These are phyloP conservation scores for Anableps anableps DNA, from an alignment of 2,797 vertebrate species.

Conservation along the genomic window DNA sequence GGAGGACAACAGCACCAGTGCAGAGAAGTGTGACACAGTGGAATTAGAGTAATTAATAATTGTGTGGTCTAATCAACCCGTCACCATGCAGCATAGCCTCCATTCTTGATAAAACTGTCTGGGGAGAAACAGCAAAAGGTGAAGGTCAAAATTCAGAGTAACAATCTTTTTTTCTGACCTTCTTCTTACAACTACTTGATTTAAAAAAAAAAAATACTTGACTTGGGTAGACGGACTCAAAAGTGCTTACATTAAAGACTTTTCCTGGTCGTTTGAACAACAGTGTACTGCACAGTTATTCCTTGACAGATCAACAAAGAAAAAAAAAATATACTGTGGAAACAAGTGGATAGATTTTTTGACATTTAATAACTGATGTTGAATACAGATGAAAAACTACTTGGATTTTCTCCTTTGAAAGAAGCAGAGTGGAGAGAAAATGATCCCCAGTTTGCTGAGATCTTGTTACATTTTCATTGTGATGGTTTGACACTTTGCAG, in stretches of 20 bases:
- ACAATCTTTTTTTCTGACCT: conserved; percentile 25
- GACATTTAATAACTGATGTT: conserved; percentile 4
- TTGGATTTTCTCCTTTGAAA: neutral
- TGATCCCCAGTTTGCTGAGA: neutral
- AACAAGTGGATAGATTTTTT: neutral
- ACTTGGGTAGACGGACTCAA: conserved; percentile 4
- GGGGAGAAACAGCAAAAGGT: conserved; percentile 29
- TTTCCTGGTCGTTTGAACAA: conserved; percentile 36
- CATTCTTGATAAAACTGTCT: conserved; percentile 45
- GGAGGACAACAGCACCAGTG: conserved; percentile 47
- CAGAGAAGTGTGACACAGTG: conserved; percentile 51
- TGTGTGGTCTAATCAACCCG: conserved; percentile 56
- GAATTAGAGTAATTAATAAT: conserved; percentile 66
- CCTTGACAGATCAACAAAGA: conserved; percentile 17
- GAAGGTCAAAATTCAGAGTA: conserved; percentile 30
- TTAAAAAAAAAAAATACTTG: conserved; percentile 4
- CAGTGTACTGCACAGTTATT: neutral
- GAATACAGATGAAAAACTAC: conserved; percentile 12
- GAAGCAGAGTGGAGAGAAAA: neutral
- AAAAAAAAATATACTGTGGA: neutral
- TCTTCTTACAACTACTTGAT: conserved; percentile 25
- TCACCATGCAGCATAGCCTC: conserved; percentile 42
- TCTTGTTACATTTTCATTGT: neutral
- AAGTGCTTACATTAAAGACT: conserved; percentile 17
- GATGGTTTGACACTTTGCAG: neutral